phyloP scores from a whole-genome alignment of 2,113 vertebrate species.

The Ageneiosus marmoratus region DNA sequence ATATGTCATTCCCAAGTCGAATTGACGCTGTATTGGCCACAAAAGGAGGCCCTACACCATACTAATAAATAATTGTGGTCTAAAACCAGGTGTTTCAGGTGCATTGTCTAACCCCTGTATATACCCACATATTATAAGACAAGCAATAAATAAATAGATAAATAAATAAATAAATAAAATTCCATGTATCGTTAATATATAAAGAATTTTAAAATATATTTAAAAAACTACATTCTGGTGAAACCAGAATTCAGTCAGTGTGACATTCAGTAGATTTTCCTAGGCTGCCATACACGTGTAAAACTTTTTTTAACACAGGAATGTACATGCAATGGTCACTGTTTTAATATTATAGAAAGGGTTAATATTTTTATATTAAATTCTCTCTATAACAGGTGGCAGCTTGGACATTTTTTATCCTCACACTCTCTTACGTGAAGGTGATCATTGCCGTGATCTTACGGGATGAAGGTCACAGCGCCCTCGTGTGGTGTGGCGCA shows the following conservation, averaged over 20 bases:
- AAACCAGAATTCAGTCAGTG: background rate
- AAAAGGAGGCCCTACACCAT: too few species aligned
- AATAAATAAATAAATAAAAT: too few species aligned
- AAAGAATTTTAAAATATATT: background rate
- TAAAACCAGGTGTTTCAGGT: too few species aligned
- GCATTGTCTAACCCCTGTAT: too few species aligned
- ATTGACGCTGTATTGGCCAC: too few species aligned
- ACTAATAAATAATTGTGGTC: too few species aligned
- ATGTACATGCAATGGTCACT: background rate
- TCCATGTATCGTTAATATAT: too few species aligned
- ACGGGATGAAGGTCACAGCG: constrained; percentile 78
- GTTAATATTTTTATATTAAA: background rate
- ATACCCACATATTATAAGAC: too few species aligned
- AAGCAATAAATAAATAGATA: too few species aligned
- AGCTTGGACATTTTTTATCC: constrained; percentile 75
- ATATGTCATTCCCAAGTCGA: too few species aligned
- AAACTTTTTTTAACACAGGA: background rate
- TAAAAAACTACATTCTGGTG: background rate
- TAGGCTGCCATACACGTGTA: background rate
- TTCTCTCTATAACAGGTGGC: constrained; percentile 65
- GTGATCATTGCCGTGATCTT: constrained; percentile 79
- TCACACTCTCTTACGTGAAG: constrained; percentile 80
- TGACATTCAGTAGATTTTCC: background rate
- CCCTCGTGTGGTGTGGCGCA: constrained; percentile 81
- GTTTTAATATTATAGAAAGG: background rate